These are phyloP conservation scores for Polydrusus tereticollis DNA, from an alignment of 2,888 invertebrate species.

Conservation along the genomic window DNA sequence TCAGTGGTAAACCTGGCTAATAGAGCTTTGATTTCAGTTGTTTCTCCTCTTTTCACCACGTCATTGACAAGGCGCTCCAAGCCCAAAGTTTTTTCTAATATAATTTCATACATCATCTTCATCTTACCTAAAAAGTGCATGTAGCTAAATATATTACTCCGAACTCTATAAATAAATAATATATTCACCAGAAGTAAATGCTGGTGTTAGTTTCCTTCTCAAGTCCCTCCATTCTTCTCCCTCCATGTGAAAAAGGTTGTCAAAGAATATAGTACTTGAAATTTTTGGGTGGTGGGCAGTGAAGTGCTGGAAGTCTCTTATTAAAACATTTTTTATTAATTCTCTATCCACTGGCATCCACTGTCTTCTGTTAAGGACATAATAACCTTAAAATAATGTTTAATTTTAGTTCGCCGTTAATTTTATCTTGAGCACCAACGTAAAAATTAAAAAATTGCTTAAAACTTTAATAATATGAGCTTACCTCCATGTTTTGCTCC, in stretches of 20 bases:
- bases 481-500: conserved; percentile 35
- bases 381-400: conserved; percentile 7
- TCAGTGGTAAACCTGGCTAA: conserved; percentile 5
- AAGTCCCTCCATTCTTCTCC: conserved; percentile 39
- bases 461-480: neutral
- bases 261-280: conserved; percentile 4
- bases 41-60: neutral
- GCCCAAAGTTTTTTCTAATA: conserved; percentile 70
- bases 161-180: neutral
- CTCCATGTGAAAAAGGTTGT: conserved; percentile 39
- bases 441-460: too few relatives aligned
- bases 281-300: neutral
- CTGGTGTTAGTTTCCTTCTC: conserved; percentile 27
- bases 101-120: conserved; percentile 55
- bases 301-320: conserved; percentile 24
- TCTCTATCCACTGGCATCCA: conserved; percentile 24
- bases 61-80: conserved; percentile 55
- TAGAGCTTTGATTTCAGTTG: conserved; percentile 5
- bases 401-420: too few relatives aligned
- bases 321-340: conserved; percentile 21
- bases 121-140: conserved; percentile 67
- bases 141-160: neutral
- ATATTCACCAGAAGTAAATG: conserved; percentile 11
- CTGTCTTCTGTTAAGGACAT: neutral
- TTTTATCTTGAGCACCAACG: neutral